Evolutionary conservation across 2,113 vertebrate species (phyloP).

Genomic region (Sylvia atricapilla): DNA sequence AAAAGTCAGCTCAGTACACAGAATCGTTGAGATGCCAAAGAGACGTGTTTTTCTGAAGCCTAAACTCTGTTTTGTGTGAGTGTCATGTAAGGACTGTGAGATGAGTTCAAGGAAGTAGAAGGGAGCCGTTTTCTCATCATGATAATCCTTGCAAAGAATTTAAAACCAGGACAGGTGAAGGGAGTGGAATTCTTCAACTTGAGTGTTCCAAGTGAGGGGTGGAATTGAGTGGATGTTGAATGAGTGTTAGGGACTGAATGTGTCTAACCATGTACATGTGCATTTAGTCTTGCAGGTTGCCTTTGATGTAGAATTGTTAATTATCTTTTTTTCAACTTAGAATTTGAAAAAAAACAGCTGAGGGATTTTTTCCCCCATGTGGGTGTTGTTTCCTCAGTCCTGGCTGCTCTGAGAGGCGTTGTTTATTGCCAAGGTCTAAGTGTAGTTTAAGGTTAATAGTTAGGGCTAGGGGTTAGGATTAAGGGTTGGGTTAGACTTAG

Average conservation of each 20-base stretch:
- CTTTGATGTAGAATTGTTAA: not conserved
- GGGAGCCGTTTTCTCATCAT: not conserved
- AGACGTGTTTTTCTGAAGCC: not conserved
- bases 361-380: fast-evolving
- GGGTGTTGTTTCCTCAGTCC: not conserved
- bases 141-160: not conserved
- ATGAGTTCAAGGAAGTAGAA: not conserved
- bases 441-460: not conserved
- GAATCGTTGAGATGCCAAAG: not conserved
- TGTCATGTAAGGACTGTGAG: not conserved
- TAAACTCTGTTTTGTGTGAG: not conserved
- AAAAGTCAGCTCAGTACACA: not conserved
- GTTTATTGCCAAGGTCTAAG: not conserved
- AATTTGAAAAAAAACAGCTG: not conserved
- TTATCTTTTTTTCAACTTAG: not conserved
- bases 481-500: not conserved
- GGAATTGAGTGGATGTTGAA: not conserved
- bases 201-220: not conserved
- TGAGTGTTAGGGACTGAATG: not conserved
- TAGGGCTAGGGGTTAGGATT: not conserved
- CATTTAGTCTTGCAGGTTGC: not conserved
- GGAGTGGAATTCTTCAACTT: not conserved
- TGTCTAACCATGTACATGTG: not conserved
- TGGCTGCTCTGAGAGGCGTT: not conserved
- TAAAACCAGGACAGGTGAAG: not conserved